Conservation (phyloP, 2,888 invertebrate species). For the Parthenolecanium corni region DNA sequence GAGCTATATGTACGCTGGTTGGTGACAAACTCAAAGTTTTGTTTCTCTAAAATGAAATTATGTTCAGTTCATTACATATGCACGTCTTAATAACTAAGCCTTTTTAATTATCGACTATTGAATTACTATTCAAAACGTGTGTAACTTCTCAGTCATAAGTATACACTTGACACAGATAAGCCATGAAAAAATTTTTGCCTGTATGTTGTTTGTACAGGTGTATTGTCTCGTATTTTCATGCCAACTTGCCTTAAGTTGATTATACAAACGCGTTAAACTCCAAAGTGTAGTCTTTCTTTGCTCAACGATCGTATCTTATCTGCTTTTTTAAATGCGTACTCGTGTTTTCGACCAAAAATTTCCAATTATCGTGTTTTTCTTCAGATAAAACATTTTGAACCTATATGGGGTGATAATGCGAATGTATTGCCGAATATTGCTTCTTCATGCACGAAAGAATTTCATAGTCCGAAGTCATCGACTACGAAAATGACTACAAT, state of each 20-base stretch:
- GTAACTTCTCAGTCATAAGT: too few species aligned
- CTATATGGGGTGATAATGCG: slow-evolving; percentile 76
- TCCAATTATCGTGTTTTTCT: slow-evolving; percentile 22
- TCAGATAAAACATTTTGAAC: slow-evolving; percentile 81
- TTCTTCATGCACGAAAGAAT: slow-evolving; percentile 11
- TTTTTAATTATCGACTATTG: too few species aligned
- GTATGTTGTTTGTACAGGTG: too few species aligned
- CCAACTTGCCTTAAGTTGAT: too few species aligned
- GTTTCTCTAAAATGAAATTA: neutral
- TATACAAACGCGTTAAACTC: too few species aligned
- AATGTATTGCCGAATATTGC: slow-evolving; percentile 11
- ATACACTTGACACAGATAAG: too few species aligned
- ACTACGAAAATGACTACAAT: neutral
- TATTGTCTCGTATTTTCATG: too few species aligned
- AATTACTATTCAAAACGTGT: too few species aligned
- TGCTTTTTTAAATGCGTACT: neutral
- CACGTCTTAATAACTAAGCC: too few species aligned
- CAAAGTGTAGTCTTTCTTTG: neutral
- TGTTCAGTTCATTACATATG: neutral
- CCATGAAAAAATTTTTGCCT: too few species aligned
- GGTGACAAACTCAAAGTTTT: too few species aligned
- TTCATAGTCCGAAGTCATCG: slow-evolving; percentile 1
- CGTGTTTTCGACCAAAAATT: neutral
- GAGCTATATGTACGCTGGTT: too few species aligned
- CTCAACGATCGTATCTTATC: neutral